phyloP scores from a whole-genome alignment of 2,797 vertebrate species.

The Premnoplex brunnescens region DNA sequence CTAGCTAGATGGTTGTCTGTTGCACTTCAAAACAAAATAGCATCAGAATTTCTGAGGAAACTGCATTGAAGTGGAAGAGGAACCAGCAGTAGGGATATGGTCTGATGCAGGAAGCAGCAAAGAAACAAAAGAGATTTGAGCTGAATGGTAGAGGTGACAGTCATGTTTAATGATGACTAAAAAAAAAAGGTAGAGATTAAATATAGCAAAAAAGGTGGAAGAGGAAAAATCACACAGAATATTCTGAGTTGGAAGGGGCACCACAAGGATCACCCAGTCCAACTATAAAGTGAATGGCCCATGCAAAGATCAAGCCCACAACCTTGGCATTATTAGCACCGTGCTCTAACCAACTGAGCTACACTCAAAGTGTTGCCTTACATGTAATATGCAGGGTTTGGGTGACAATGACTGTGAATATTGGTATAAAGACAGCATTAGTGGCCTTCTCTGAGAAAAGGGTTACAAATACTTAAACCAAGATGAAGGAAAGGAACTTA shows the following conservation, averaged over 20 bases:
- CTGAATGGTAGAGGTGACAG: not conserved
- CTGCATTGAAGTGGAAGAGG: not conserved
- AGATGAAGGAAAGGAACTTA: not conserved
- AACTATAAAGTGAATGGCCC: not conserved
- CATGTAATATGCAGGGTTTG: not conserved
- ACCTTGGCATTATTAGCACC: not conserved
- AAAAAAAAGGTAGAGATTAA: not conserved
- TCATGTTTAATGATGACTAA: not conserved
- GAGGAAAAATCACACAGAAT: not conserved
- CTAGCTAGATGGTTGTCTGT: not conserved
- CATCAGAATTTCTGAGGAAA: not conserved
- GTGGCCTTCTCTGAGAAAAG: not conserved
- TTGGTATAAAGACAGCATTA: not conserved
- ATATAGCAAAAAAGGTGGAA: not conserved
- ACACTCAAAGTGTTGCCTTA: not conserved
- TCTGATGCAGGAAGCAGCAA: not conserved
- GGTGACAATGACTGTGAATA: not conserved
- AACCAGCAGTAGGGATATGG: not conserved
- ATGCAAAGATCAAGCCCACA: not conserved
- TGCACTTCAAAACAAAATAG: not conserved
- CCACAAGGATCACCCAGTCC: not conserved
- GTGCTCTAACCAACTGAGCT: not conserved
- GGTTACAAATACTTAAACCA: not conserved
- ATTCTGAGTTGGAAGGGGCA: not conserved
- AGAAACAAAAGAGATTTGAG: not conserved